Evolutionary conservation across 1,140 invertebrate species (phyloP).

Genomic region (Calosoma granatense): DNA sequence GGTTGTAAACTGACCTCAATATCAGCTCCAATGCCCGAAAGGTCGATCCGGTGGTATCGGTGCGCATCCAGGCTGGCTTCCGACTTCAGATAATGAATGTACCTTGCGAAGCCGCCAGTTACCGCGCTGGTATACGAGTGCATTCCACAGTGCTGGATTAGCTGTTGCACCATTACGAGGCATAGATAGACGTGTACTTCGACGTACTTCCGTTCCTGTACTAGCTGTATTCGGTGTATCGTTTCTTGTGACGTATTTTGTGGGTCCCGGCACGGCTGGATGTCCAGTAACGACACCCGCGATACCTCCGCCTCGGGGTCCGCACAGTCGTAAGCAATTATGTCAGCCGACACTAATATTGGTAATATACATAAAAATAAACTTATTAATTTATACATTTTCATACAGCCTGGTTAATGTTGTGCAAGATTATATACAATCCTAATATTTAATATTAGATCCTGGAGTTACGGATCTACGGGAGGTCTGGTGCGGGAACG

Average conservation of each 20-base stretch:
- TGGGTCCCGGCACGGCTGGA: background rate
- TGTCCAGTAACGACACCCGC: background rate
- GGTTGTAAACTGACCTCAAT: background rate
- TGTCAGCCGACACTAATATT: background rate
- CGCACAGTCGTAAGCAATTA: background rate
- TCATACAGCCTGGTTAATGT: background rate
- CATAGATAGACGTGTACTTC: background rate
- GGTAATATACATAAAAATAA: background rate
- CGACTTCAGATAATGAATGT: background rate
- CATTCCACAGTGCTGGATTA: background rate
- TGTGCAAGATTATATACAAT: too few relatives aligned
- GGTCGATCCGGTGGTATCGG: background rate
- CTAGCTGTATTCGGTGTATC: background rate
- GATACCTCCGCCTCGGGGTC: background rate
- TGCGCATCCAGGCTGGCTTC: background rate
- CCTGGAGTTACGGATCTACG: background rate
- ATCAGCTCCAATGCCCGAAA: background rate
- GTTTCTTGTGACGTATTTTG: background rate
- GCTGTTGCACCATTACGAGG: background rate
- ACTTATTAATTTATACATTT: background rate
- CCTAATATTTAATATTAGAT: too few relatives aligned
- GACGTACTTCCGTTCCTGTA: background rate
- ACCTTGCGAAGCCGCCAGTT: background rate
- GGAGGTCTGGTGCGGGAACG: background rate
- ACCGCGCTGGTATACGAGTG: background rate